phyloP scores from a whole-genome alignment of 2,888 invertebrate genomes.

The Andrena haemorrhoa region DNA sequence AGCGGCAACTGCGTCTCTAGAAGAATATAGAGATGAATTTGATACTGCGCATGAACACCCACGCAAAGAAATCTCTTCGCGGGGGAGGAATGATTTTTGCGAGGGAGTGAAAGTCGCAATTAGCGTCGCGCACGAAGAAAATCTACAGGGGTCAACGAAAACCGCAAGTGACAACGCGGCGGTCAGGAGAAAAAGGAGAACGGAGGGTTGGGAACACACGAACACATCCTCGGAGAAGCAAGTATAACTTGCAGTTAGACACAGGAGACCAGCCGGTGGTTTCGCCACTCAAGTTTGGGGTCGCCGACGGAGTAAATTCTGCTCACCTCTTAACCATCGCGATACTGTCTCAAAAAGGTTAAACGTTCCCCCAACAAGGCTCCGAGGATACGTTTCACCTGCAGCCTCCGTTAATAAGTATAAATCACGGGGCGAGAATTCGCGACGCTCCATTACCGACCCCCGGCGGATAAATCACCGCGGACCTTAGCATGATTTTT shows the following conservation, averaged over 20 bases:
- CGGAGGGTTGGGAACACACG: conserved; percentile 20
- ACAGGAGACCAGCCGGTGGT: conserved; percentile 58
- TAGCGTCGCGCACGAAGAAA: not conserved
- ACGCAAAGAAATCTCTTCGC: not conserved
- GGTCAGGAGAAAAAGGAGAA: conserved; percentile 42
- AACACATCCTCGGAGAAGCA: conserved; percentile 56
- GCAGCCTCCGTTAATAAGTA: conserved; percentile 11
- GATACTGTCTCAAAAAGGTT: conserved; percentile 47
- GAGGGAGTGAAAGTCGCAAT: not conserved
- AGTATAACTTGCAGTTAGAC: conserved; percentile 69
- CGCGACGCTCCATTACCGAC: not conserved
- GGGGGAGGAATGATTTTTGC: not conserved
- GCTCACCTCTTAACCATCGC: conserved; percentile 53
- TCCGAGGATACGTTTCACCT: not conserved
- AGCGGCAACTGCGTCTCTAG: too few relatives aligned
- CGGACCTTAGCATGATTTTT: conserved; percentile 2
- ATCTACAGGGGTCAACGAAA: conserved; percentile 65
- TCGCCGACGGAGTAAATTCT: conserved; percentile 61
- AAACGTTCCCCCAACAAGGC: conserved; percentile 40
- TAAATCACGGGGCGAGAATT: conserved; percentile 30
- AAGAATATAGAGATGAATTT: too few relatives aligned
- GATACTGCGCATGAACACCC: not conserved
- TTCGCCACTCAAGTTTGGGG: conserved; percentile 61
- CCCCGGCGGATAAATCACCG: not conserved
- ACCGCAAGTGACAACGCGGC: conserved; percentile 28